Evolutionary conservation across 2,888 invertebrate genomes (phyloP).

Genomic region (Andrena minutula): DNA sequence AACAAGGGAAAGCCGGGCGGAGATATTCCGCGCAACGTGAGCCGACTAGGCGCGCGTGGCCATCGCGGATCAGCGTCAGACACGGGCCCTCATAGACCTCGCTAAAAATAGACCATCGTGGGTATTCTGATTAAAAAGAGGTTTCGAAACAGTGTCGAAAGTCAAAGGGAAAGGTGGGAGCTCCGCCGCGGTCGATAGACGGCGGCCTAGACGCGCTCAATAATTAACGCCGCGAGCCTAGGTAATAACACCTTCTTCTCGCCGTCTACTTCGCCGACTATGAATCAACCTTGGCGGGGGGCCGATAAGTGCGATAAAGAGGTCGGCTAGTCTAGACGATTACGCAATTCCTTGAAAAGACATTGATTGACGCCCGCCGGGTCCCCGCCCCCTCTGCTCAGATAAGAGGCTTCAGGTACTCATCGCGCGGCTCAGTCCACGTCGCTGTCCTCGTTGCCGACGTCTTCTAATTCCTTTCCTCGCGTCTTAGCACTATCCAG

Average conservation of each 20-base stretch:
- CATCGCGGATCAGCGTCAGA: not conserved
- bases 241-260: constrained; percentile 63
- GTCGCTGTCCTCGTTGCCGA: constrained; percentile 41
- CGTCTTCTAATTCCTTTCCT: constrained; percentile 21
- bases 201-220: constrained; percentile 21
- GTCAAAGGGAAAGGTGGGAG: not conserved
- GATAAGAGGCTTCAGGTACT: constrained; percentile 57
- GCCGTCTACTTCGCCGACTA: constrained; percentile 57
- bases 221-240: constrained; percentile 52
- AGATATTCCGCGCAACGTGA: constrained; percentile 27
- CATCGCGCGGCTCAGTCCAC: constrained; percentile 38
- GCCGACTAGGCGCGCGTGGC: not conserved
- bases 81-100: not conserved
- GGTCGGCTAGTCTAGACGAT: constrained; percentile 82
- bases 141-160: constrained; percentile 1
- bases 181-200: not conserved
- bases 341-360: constrained; percentile 81
- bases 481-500: not conserved
- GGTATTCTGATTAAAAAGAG: constrained; percentile 19
- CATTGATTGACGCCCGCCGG: constrained; percentile 72
- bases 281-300: constrained; percentile 75
- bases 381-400: not conserved
- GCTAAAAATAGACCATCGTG: constrained; percentile 4
- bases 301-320: constrained; percentile 81
- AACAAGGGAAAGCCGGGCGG: constrained; percentile 42